Evolutionary conservation across 2,888 invertebrate genomes (phyloP).

Genomic region (Steinernema hermaphroditum): DNA sequence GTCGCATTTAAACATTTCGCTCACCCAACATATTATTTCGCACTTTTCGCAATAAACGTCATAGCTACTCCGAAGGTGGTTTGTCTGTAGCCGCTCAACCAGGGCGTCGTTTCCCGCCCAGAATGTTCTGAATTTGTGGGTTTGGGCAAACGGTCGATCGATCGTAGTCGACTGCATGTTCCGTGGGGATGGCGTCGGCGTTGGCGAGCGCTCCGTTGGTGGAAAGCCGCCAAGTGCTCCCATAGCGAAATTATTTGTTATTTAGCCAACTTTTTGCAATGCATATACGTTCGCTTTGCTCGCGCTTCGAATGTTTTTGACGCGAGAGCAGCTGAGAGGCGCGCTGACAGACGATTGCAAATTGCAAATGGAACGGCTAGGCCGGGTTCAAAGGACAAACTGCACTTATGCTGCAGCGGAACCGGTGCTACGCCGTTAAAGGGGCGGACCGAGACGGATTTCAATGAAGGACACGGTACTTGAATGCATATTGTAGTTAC

Average conservation of each 20-base stretch:
- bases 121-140: conserved; percentile 4
- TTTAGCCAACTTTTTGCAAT: conserved; percentile 27
- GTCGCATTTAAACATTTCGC: neutral
- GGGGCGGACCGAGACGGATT: neutral
- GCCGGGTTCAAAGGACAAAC: neutral
- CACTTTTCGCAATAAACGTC: neutral
- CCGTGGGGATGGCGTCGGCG: neutral
- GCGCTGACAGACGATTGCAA: neutral
- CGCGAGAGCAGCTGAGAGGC: neutral
- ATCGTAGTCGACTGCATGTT: neutral
- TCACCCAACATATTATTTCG: neutral
- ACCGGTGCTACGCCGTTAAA: neutral
- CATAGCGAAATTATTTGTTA: conserved; percentile 22
- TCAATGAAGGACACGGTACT: neutral
- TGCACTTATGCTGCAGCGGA: neutral
- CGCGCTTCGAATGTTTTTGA: conserved; percentile 9
- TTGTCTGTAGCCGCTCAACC: neutral
- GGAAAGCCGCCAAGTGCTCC: conserved; percentile 23
- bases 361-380: neutral
- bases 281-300: neutral
- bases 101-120: conserved; percentile 2
- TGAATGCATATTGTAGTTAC: neutral
- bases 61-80: no score
- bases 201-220: conserved; percentile 1
- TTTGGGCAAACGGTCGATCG: conserved; percentile 23